These are phyloP conservation scores for Drosophila tropicalis DNA, from an alignment of 1,140 invertebrate species.

Conservation along the genomic window DNA sequence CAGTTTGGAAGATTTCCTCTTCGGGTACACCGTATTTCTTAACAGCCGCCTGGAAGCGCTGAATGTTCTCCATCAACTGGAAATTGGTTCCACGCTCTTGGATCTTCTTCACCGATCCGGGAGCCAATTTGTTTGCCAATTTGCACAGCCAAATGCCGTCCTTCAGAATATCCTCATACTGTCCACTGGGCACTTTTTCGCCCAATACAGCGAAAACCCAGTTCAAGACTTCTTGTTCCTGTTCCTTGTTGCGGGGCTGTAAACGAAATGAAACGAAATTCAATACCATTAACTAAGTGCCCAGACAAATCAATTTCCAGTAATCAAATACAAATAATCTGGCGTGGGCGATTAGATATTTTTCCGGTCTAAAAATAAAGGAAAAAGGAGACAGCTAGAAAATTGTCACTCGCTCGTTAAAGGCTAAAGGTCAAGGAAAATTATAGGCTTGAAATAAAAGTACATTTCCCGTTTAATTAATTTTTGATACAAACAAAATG, in stretches of 20 bases:
- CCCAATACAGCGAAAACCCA: slow-evolving; percentile 96
- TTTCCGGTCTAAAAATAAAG: slow-evolving; percentile 45
- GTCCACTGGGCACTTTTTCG: slow-evolving; percentile 91
- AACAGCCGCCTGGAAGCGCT: slow-evolving; percentile 96
- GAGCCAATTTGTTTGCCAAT: slow-evolving; percentile 96
- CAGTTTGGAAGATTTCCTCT: slow-evolving; percentile 99
- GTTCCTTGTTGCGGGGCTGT: slow-evolving; percentile 94
- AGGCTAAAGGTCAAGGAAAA: slow-evolving; percentile 44
- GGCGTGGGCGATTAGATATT: slow-evolving; percentile 19
- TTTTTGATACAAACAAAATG: slow-evolving; percentile 52
- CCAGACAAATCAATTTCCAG: slow-evolving; percentile 58
- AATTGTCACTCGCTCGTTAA: background rate
- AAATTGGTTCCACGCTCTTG: slow-evolving; percentile 98
- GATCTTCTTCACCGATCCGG: slow-evolving; percentile 98
- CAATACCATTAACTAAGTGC: slow-evolving; percentile 50
- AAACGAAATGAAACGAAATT: slow-evolving; percentile 57
- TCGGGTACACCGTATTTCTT: slow-evolving; percentile 97
- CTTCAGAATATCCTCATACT: slow-evolving; percentile 95
- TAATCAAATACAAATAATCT: slow-evolving; percentile 56
- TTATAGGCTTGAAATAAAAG: slow-evolving; percentile 23
- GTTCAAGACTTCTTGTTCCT: slow-evolving; percentile 94
- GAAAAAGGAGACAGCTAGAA: slow-evolving; percentile 8
- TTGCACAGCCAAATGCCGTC: slow-evolving; percentile 97
- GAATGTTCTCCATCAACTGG: slow-evolving; percentile 99
- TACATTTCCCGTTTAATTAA: slow-evolving; percentile 77